These are phyloP conservation scores for Tokudaia tokunoshimensis DNA, from an alignment of 2,797 vertebrate species.

Conservation along the genomic window DNA sequence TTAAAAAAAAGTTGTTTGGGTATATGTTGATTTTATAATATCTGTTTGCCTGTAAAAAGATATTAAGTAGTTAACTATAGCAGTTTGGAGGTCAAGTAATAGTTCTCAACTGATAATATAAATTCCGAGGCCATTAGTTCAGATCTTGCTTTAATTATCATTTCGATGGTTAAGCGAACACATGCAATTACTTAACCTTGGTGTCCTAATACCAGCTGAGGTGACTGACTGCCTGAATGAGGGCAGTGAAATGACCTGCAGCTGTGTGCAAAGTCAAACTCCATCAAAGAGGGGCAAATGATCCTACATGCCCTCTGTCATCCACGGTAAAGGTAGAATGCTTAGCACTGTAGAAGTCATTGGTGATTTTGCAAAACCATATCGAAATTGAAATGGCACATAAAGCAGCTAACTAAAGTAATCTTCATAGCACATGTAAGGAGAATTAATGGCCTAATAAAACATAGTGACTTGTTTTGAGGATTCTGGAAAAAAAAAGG, in stretches of 20 bases:
- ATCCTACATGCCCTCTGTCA: background rate
- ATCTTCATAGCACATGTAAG: background rate
- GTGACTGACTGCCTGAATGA: background rate
- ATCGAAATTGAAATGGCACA: background rate
- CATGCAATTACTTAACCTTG: background rate
- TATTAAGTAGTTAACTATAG: background rate
- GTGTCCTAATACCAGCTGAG: background rate
- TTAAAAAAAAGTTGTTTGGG: background rate
- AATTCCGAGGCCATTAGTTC: background rate
- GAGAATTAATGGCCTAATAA: background rate
- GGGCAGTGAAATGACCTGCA: background rate
- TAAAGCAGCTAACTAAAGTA: background rate
- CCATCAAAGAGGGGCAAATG: background rate
- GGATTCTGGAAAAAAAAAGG: too few relatives aligned
- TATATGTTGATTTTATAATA: background rate
- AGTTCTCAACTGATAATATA: background rate
- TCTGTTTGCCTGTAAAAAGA: background rate
- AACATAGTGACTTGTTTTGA: background rate
- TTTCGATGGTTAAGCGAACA: background rate
- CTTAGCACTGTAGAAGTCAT: background rate
- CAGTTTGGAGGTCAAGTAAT: background rate
- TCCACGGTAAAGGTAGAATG: background rate
- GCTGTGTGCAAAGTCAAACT: background rate
- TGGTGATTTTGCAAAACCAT: background rate
- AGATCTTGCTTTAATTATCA: background rate